phyloP scores from a whole-genome alignment of 2,888 invertebrate species.

The Caenorhabditis sulstoni region DNA sequence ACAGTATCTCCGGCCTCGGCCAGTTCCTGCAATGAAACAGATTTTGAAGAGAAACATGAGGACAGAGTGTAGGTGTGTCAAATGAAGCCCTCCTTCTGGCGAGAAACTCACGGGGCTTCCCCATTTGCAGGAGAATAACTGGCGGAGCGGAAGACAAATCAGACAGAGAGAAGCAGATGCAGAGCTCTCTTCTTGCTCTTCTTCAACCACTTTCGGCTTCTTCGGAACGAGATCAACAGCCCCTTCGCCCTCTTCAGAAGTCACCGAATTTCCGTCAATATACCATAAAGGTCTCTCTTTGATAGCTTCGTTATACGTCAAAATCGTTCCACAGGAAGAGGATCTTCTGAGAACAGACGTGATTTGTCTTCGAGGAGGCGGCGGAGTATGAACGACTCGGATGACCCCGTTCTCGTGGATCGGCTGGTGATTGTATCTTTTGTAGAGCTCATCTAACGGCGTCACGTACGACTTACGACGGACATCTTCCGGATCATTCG shows the following conservation, averaged over 20 bases:
- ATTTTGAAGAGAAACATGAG: neutral
- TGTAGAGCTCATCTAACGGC: slow-evolving; percentile 35
- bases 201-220: neutral
- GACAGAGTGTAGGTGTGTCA: neutral
- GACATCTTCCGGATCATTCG: neutral
- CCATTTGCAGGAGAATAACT: slow-evolving; percentile 13
- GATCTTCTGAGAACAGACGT: slow-evolving; percentile 17
- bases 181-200: slow-evolving; percentile 6
- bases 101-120: slow-evolving; percentile 16
- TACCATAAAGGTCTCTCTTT: slow-evolving; percentile 30
- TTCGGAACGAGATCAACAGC: neutral
- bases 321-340: slow-evolving; percentile 33
- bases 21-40: slow-evolving; percentile 41
- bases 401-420: slow-evolving; percentile 23
- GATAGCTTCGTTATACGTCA: slow-evolving; percentile 1
- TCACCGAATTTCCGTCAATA: slow-evolving; percentile 36
- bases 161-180: neutral
- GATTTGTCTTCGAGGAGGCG: slow-evolving; percentile 21
- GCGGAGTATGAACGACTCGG: slow-evolving; percentile 33
- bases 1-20: slow-evolving; percentile 50
- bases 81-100: neutral
- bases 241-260: slow-evolving; percentile 2
- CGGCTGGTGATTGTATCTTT: slow-evolving; percentile 35
- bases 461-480: slow-evolving; percentile 31
- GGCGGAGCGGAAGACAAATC: slow-evolving; percentile 11